Base-by-base conservation (phyloP, 2,888 invertebrate genomes). In the Caenorhabditis sp. region DNA sequence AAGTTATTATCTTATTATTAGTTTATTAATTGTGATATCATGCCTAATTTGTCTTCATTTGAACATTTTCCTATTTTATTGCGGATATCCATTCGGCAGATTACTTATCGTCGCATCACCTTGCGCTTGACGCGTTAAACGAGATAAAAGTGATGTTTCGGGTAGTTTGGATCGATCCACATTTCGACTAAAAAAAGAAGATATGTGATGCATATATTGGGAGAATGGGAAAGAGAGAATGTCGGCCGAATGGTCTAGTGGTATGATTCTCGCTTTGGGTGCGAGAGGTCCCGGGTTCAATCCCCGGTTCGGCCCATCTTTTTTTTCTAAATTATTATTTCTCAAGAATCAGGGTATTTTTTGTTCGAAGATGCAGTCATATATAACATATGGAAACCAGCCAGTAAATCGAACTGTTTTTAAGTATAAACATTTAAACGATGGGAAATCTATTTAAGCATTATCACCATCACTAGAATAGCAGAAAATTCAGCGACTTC, bases 251-350 rank as follows among this genome's bases (percentile, higher is more conserved):
- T 85, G 85, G 85, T 85, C 85, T 85, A 85, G 85, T 81, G 85
- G 85, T 83, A 85, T 85, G 85, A 85, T 85, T 85, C 85, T 85
- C 84, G 85, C 85, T 85, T 85, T 74, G 85, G 85, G 85, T 85
- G 85, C 85, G 85, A 85, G 85, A 85, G 85, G 84, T 83, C 84
- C 85, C 85, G 85, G 84, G 84, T 78, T 85, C 84, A 75, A 83
- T 80, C 81, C 83, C 83, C 83, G 83, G 83, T 77, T 81, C 77
- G 74, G 79, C 79, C 81, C 81, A 73, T 69, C 27, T 38, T 58
- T 58, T 58, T 58, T 52, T 52, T 52, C 4, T 52, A 52, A 3
- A 5, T 14, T 20, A 4, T 52, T n/a, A 5, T 5, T 52, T 52
- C 52, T 52, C n/a, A 8, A 52, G 21, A 52, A 5, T 21, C 7